Evolutionary conservation across 2,113 vertebrate species (phyloP).

Genomic region (Nesoenas mayeri): DNA sequence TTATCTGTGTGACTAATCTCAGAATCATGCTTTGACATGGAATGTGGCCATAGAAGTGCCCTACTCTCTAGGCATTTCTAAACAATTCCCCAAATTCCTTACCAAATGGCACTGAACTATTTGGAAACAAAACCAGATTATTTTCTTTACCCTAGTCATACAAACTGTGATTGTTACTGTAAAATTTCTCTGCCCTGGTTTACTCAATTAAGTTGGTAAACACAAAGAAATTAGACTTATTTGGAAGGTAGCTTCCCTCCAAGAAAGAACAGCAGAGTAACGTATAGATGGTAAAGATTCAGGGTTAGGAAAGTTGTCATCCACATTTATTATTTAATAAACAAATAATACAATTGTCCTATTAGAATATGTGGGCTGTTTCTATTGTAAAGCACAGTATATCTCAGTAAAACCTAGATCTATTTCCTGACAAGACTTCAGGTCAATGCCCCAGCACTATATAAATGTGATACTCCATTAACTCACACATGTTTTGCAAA

Average conservation of each 20-base stretch:
- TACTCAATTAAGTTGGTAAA: neutral
- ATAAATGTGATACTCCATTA: constrained; percentile 65
- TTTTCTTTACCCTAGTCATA: neutral
- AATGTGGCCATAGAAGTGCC: neutral
- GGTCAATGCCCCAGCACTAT: constrained; percentile 31
- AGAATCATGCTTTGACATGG: constrained; percentile 14
- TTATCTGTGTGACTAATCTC: neutral
- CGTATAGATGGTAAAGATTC: neutral
- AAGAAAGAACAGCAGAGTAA: neutral
- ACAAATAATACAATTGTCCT: neutral
- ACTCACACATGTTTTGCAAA: constrained; percentile 66
- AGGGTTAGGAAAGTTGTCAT: neutral
- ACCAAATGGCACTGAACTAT: neutral
- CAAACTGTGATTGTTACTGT: neutral
- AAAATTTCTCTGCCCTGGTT: constrained; percentile 30
- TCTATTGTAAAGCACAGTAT: neutral
- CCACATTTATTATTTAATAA: constrained; percentile 37
- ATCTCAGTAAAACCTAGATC: neutral
- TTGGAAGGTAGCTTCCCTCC: constrained; percentile 24
- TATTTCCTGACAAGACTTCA: constrained; percentile 27
- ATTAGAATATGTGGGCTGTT: neutral
- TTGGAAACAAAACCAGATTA: neutral
- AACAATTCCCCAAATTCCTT: neutral
- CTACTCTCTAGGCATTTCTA: constrained; percentile 9
- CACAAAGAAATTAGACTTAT: constrained; percentile 56